Base-by-base conservation (phyloP, 2,113 vertebrate genomes). In the Eclectus roratus region DNA sequence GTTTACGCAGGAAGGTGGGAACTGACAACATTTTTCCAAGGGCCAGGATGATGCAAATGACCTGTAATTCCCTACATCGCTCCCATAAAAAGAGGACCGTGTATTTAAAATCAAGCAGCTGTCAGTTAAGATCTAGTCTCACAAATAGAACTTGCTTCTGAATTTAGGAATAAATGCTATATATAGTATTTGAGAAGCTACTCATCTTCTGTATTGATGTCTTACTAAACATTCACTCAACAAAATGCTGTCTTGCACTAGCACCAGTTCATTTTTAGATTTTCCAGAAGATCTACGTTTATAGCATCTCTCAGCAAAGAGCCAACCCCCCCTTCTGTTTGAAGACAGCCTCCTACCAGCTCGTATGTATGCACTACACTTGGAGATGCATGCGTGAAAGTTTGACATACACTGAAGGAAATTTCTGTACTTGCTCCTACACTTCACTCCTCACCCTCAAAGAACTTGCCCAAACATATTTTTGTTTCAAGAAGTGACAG, bases 131-230 rank as follows among this genome's bases (percentile, higher is more conserved):
- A 91, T 82, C 89, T 91, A 93, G 89, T 87, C 94, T 96, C 81
- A 92, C 69, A 95, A 94, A 94, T 28, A 91, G 93, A 94, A 92
- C 49, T 81, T 82, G 73, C 66, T 94, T 94, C 96, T 95, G 84
- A 94, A 96, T 96, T 94, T 97, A 95, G 96, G 70, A 94, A 87
- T 81, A 92, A 95, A 89, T 69, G 65, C 84, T 96, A 96, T 92
- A 93, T 92, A 93, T 94, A 95, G 86, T 65, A 85, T 76, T 93
- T 50, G 65, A 94, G 94, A 96, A 96, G 86, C 96, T 94, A 95
- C 84, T 97, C 80, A 96, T 95, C 91, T 94, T 94, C 61, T 87
- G 93, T 96, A 94, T 89, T 94, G 89, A 93, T 79, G 44, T 81
- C 94, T 92, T 93, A 81, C 96, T 61, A 92, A 96, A 95, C 39